These are phyloP conservation scores for Morpho deidamia DNA, from an alignment of 2,888 invertebrate species.

Conservation along the genomic window DNA sequence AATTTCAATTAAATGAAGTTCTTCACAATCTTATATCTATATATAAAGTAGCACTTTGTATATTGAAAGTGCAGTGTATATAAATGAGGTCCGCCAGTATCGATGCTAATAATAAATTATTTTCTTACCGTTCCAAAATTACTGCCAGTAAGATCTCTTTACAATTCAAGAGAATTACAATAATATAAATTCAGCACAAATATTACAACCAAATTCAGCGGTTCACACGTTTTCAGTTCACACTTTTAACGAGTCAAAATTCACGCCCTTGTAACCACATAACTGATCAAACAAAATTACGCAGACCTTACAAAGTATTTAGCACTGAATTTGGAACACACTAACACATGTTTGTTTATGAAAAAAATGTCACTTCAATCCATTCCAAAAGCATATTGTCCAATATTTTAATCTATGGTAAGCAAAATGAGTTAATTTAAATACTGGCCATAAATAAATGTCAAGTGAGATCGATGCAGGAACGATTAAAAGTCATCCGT, in stretches of 20 bases:
- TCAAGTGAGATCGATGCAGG: conserved; percentile 44
- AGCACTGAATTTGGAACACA: conserved; percentile 64
- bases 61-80: too few species aligned
- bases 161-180: neutral
- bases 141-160: neutral
- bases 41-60: too few species aligned
- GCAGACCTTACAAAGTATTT: conserved; percentile 60
- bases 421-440: conserved; percentile 3
- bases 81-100: too few species aligned
- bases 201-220: conserved; percentile 15
- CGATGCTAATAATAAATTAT: too few species aligned
- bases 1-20: too few species aligned
- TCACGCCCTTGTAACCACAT: conserved; percentile 65
- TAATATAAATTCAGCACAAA: neutral
- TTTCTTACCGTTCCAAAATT: neutral
- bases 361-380: conserved; percentile 38
- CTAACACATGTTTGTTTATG: conserved; percentile 35
- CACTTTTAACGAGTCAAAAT: conserved; percentile 62
- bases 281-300: conserved; percentile 50
- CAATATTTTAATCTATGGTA: conserved; percentile 4
- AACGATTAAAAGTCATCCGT: conserved; percentile 44
- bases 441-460: conserved; percentile 12
- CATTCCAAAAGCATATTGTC: conserved; percentile 15
- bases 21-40: too few species aligned
- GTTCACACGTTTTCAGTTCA: conserved; percentile 55